A percentile compares a stretch with the other conserved stretches of the same genome.
phyloP scores from a whole-genome alignment of 2,113 vertebrate genomes.

The Pseudorasbora parva region DNA sequence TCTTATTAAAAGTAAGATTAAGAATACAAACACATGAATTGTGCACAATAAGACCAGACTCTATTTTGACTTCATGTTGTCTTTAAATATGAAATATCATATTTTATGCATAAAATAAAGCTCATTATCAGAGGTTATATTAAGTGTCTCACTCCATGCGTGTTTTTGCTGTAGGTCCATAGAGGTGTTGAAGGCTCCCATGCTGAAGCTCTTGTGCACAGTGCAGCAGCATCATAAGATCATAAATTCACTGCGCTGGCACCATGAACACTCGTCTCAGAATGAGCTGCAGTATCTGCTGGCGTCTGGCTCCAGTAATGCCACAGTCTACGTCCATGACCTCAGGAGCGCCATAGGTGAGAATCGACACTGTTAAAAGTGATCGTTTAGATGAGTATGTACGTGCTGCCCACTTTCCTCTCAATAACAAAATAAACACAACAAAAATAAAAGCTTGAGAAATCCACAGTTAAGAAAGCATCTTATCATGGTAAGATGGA shows the following conservation, averaged over 20 bases:
- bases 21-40: neutral
- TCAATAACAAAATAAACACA: too few relatives aligned
- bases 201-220: conserved; percentile 84
- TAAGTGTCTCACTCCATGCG: neutral
- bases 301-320: conserved; percentile 93
- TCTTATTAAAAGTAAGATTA: too few relatives aligned
- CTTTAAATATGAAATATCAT: neutral
- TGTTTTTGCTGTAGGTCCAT: conserved; percentile 78
- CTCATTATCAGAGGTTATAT: neutral
- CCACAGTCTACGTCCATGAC: conserved; percentile 88
- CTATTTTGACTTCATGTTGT: neutral
- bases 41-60: neutral
- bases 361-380: too few relatives aligned
- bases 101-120: neutral
- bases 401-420: too few relatives aligned
- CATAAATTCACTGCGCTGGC: conserved; percentile 90
- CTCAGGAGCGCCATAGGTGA: conserved; percentile 82
- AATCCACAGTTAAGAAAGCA: too few relatives aligned
- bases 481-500: too few relatives aligned
- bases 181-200: conserved; percentile 85
- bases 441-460: too few relatives aligned
- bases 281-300: conserved; percentile 81
- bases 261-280: conserved; percentile 79
- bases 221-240: conserved; percentile 97
- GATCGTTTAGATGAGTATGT: too few relatives aligned